Evolutionary conservation across 2,888 invertebrate genomes (phyloP).

Genomic region (Meteorus cinctellus): DNA sequence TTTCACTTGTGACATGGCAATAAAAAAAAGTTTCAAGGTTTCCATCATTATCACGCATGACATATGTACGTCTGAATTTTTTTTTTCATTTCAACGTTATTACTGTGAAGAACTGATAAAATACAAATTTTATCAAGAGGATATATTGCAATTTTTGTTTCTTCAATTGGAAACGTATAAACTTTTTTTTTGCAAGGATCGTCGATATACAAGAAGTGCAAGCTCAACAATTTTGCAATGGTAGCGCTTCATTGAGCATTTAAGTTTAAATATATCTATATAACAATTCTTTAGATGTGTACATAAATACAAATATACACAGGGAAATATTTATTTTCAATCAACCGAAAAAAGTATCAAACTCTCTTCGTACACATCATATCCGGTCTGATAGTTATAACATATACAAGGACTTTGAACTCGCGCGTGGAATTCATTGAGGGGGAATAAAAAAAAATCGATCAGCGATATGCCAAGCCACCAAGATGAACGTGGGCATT

Average conservation of each 20-base stretch:
- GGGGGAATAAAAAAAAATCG: conserved; percentile 30
- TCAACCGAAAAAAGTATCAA: conserved; percentile 12
- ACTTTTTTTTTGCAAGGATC: background rate
- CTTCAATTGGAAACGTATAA: background rate
- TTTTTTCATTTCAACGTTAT: too few species aligned
- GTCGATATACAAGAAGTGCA: background rate
- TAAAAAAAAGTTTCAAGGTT: background rate
- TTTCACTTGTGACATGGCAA: background rate
- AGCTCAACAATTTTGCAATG: background rate
- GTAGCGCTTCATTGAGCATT: background rate
- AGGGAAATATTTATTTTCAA: conserved; percentile 14
- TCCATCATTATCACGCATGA: background rate
- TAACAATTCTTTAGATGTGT: background rate
- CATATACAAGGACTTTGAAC: conserved; percentile 41
- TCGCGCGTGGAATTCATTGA: conserved; percentile 37
- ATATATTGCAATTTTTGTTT: background rate
- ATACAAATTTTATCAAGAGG: too few species aligned
- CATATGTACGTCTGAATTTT: too few species aligned
- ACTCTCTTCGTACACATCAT: conserved; percentile 17
- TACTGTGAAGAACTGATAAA: too few species aligned
- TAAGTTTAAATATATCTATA: background rate
- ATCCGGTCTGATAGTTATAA: conserved; percentile 34
- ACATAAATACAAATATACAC: background rate
- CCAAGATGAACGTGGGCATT: conserved; percentile 24
- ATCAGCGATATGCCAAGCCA: conserved; percentile 38